Base-by-base conservation (phyloP, 2,113 vertebrate genomes). In the Orientallactaga bullata region DNA sequence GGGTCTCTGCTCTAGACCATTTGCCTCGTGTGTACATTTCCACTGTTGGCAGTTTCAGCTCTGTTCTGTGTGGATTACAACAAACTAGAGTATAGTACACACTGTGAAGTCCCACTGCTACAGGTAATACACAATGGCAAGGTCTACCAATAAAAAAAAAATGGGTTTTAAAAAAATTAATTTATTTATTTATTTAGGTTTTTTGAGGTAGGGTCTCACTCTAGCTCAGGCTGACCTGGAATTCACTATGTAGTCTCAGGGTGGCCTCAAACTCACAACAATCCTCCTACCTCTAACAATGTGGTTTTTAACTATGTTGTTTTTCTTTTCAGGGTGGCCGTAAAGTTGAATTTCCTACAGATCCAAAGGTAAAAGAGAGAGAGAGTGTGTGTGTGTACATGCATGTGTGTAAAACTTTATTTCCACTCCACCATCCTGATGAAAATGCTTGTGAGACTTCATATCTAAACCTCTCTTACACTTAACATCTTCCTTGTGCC, bases 271-370 rank as follows among this genome's bases (percentile, higher is more conserved):
- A 47, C 42, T 47, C 42, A 47, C 5, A 8, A 8, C 8, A 8
- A 47, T 47, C 42, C 8, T 47, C 42, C 42, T 47, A 47, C 63
- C 4, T 30, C 63, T 24, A n/a, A n/a, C 78, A 47, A 26, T 1
- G 0, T 24, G 86, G 60, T 89, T 73, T 91, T 94, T 69, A 94
- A 47, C 21, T 39, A 0, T 76, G 69, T 58, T 90, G 13, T 85
- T 76, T 47, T 20, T 96, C 86, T 86, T 97, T 97, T 89, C 97
- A 99, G 99, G 99, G 99, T 93, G 97, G 97, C 60, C 98, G 99
- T 91, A 99, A 98, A 97, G 99, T 99, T 97, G 99, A 99, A 97
- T 98, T 97, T 92, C 98, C 99, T 11, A 97, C 97, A 65, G 99
- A 99, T n/a, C 98, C 98, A 68, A 99, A 99, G 99, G 99, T 99